phyloP scores from a whole-genome alignment of 2,797 vertebrate genomes.

The Parotocinclus haroldoi region DNA sequence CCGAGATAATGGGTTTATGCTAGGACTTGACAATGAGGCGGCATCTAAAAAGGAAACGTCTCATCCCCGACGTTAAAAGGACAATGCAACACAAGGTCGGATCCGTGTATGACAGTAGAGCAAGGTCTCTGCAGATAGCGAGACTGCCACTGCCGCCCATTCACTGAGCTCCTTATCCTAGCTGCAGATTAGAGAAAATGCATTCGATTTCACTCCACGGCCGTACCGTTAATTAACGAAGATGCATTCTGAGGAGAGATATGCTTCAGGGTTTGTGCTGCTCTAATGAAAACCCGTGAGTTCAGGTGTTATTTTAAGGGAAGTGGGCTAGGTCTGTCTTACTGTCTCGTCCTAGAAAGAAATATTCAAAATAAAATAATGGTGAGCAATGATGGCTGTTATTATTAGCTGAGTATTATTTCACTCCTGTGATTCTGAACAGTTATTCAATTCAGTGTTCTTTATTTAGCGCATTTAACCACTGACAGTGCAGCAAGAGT shows the following conservation, averaged over 20 bases:
- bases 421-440: too few species aligned
- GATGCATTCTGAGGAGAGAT: constrained; percentile 19
- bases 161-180: background rate
- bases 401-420: too few species aligned
- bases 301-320: background rate
- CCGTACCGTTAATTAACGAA: constrained; percentile 24
- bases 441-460: too few species aligned
- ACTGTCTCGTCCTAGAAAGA: background rate
- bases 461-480: too few species aligned
- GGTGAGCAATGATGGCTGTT: too few species aligned
- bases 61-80: background rate
- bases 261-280: constrained; percentile 21
- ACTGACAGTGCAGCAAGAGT: too few species aligned
- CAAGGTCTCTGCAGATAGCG: background rate
- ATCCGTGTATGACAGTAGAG: background rate
- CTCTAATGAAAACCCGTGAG: background rate
- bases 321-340: background rate
- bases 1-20: constrained; percentile 7
- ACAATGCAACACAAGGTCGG: background rate
- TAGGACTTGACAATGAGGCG: background rate
- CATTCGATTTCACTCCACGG: constrained; percentile 21
- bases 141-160: background rate
- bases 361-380: too few species aligned
- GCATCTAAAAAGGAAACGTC: background rate
- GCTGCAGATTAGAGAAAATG: background rate